Evolutionary conservation across 2,888 invertebrate species (phyloP), one percentile per base, ranked within the genome.

Genomic region (Sussaba pulchella): DNA sequence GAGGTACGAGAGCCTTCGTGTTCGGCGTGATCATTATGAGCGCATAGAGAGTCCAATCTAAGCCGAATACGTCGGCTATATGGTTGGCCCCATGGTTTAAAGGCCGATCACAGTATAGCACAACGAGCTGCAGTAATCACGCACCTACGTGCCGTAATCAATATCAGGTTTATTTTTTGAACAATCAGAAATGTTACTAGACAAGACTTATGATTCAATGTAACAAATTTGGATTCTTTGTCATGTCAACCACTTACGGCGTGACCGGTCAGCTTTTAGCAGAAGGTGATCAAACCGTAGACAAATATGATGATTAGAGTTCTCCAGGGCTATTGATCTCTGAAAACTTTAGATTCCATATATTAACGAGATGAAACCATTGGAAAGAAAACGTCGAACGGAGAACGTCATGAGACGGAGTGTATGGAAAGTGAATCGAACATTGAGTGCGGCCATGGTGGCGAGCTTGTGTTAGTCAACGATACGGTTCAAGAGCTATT

Each of bases 11-110:
- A 39, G 66, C 66, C 54, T 80, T 75, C 79, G 79, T 80, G 79
- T 66, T 80, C 19, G 14, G 52, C 45, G 21, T 52, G 59, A 79
- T 74, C 69, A 70, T 79, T 64, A 64, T 69, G 64, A 69, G 79
- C 10, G 57, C 50, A 36, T 41, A 47, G 64, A 77, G 31, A 36
- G n/a, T 59, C 54, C 47, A 21, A 69, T 74, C 63, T 57, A 14
- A 66, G 66, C 57, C 63, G 52, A 52, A 50, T 26, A 67, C 52
- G n/a, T 17, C n/a, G 3, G n/a, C 26, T n/a, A 24, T 36, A 47
- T n/a, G n/a, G 47, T 10, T 10, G 17, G 10, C 41, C 26, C 24
- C 17, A 19, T 17, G 52, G 52, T 8, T 19, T 9, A 52, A 12
- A 41, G 36, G 21, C 52, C 39, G 24, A 39, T 1, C 21, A 41